phyloP scores from a whole-genome alignment of 2,797 vertebrate species.

The Naso thynnoides region DNA sequence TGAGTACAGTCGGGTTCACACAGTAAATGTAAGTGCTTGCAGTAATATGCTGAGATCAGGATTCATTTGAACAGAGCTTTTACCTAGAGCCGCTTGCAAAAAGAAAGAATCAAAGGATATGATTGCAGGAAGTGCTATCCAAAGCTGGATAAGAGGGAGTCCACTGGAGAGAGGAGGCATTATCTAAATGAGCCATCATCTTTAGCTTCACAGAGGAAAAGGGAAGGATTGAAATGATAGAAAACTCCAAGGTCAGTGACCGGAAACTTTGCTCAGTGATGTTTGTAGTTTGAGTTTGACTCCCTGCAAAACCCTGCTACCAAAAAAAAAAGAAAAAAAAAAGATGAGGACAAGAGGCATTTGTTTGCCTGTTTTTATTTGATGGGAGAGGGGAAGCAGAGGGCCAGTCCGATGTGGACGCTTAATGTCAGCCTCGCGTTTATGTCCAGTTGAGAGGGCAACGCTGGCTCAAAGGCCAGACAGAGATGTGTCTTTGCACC shows the following conservation, averaged over 20 bases:
- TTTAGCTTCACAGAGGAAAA: constrained; percentile 13
- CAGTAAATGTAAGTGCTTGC: constrained; percentile 37
- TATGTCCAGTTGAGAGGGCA: constrained; percentile 49
- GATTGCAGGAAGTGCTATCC: constrained; percentile 41
- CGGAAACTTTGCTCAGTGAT: constrained; percentile 57
- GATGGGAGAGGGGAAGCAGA: constrained; percentile 8
- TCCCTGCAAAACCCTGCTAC: not conserved
- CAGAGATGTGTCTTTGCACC: constrained; percentile 23
- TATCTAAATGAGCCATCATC: constrained; percentile 49
- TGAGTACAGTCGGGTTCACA: constrained; percentile 26
- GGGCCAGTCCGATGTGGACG: constrained; percentile 15
- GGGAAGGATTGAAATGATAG: not conserved
- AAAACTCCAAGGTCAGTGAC: constrained; percentile 44
- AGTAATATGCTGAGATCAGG: constrained; percentile 40
- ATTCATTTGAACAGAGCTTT: constrained; percentile 61
- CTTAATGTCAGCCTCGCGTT: constrained; percentile 11
- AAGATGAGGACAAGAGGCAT: constrained; percentile 8
- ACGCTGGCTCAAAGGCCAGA: constrained; percentile 35
- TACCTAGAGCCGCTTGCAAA: constrained; percentile 30
- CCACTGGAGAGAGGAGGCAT: constrained; percentile 29
- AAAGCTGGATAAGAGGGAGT: constrained; percentile 12
- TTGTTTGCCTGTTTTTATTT: constrained; percentile 1
- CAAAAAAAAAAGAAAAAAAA: constrained; percentile 5
- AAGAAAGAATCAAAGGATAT: constrained; percentile 45
- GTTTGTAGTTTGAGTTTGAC: constrained; percentile 38